Base-by-base conservation (phyloP, 30 jellyfish, hydroid and myxozoan species). In the Pelagia noctiluca region DNA sequence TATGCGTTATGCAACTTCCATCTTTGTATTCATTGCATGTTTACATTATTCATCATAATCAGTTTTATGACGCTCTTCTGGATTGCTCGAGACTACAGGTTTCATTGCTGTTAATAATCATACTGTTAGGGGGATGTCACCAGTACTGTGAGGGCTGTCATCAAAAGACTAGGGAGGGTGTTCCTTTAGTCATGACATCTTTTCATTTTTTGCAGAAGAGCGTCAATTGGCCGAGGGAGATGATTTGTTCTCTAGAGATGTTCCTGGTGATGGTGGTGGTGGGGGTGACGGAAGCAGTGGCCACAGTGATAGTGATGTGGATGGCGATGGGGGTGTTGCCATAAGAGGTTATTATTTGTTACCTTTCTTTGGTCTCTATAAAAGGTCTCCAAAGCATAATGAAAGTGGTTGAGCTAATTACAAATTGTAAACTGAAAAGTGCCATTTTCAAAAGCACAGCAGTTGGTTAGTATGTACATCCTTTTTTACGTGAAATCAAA, bases 201-300 rank as follows among this genome's bases (percentile, higher is more conserved):
- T 0, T 71, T 52, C 19, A 0, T 48, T 0, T 38, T 18, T 89
- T 52, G 71, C 78, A 83, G 96, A 75, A 75, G 97, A 74, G 81
- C 97, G 97, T 32, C 97, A 90, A 53, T 67, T 75, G 32, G 97
- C 97, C 1, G 97, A 90, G 53, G 97, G 97, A 0, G 92, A 87
- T 69, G 97, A 90, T 22, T 85, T 64, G 5, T 66, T 72, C 67
- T 63, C 89, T 2, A 76, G 80, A 8, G 96, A 76, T 18, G 81
- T 52, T 37, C 88, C 86, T 35, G 92, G 92, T 0, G 97, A 83
- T 50, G 97, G 96, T 32, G 97, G 96, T 4, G 97, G 97, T 23
- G 96, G 96, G 18, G 97, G 97, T 2, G 97, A 90, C 64, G 97
- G 97, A 0, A 90, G 97, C 82, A 90, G 97, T 76, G 97, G 97